Percentiles rank a stretch among this genome's conserved stretches.
Evolutionary conservation across 1,140 invertebrate genomes (phyloP).

Genomic region (Drosophila tsacasi): DNA sequence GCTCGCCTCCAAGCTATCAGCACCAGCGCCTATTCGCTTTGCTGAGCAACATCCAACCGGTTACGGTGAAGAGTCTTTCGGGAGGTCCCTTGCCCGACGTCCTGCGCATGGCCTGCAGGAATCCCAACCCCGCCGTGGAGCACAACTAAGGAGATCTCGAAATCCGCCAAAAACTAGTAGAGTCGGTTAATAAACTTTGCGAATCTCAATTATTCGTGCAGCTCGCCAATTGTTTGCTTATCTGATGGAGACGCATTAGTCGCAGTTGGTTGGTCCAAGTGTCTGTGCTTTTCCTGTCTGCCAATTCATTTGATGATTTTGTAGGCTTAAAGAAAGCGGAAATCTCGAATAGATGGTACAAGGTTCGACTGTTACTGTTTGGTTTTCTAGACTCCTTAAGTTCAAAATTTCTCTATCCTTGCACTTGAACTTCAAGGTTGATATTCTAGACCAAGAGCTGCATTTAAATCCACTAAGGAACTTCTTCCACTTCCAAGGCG

Average conservation of each 20-base stretch:
- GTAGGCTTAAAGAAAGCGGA: neutral
- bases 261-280: conserved; percentile 41
- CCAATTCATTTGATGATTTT: too few relatives aligned
- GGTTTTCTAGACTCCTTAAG: neutral
- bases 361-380: neutral
- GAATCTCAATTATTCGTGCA: conserved; percentile 11
- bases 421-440: conserved; percentile 6
- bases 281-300: conserved; percentile 44
- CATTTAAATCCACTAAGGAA: conserved; percentile 18
- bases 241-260: conserved; percentile 71
- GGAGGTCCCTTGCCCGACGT: conserved; percentile 30
- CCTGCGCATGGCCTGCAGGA: conserved; percentile 42
- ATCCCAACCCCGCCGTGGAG: neutral
- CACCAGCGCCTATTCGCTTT: conserved; percentile 55
- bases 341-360: neutral
- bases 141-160: neutral
- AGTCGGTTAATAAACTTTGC: conserved; percentile 29
- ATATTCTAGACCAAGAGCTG: neutral
- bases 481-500: conserved; percentile 18
- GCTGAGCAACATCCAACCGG: conserved; percentile 53
- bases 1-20: conserved; percentile 28
- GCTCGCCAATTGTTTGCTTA: conserved; percentile 42
- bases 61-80: conserved; percentile 41
- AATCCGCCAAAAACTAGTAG: neutral
- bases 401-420: too few relatives aligned